phyloP scores from a whole-genome alignment of 2,888 invertebrate genomes.

The Leucoptera coffeella region DNA sequence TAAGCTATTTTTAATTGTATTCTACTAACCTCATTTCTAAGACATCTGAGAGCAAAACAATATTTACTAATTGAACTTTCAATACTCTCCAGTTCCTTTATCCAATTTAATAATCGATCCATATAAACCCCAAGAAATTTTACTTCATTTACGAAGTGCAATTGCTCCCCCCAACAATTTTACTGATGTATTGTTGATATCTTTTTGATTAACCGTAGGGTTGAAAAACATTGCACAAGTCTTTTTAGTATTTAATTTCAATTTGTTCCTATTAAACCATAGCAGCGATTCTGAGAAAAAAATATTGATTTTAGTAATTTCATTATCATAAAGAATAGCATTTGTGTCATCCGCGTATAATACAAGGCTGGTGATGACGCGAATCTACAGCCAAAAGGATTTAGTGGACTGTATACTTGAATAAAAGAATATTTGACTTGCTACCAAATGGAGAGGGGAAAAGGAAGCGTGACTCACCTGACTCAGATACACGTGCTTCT shows the following conservation, averaged over 20 bases:
- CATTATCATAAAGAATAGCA: too few relatives aligned
- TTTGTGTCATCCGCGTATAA: too few relatives aligned
- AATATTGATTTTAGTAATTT: not conserved
- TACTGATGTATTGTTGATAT: not conserved
- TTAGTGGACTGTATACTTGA: too few relatives aligned
- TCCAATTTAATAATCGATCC: not conserved
- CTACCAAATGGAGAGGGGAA: too few relatives aligned
- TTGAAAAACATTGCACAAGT: not conserved
- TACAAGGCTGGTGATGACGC: too few relatives aligned
- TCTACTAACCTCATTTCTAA: not conserved
- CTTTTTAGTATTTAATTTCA: not conserved
- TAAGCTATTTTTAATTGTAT: too few relatives aligned
- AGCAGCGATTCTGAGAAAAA: not conserved
- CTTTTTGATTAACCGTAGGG: not conserved
- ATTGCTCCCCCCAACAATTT: not conserved
- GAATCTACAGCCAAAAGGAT: too few relatives aligned
- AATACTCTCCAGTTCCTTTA: not conserved
- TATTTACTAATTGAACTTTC: not conserved
- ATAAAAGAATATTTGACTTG: too few relatives aligned
- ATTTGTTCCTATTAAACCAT: not conserved
- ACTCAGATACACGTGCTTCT: too few relatives aligned
- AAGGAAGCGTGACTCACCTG: too few relatives aligned
- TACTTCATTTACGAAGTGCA: not conserved
- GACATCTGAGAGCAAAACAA: not conserved
- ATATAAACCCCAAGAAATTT: slow-evolving; percentile 1